Evolutionary conservation across 1,140 invertebrate species (phyloP), one percentile per base, ranked within the genome.

Genomic region (Aporrectodea caliginosa): DNA sequence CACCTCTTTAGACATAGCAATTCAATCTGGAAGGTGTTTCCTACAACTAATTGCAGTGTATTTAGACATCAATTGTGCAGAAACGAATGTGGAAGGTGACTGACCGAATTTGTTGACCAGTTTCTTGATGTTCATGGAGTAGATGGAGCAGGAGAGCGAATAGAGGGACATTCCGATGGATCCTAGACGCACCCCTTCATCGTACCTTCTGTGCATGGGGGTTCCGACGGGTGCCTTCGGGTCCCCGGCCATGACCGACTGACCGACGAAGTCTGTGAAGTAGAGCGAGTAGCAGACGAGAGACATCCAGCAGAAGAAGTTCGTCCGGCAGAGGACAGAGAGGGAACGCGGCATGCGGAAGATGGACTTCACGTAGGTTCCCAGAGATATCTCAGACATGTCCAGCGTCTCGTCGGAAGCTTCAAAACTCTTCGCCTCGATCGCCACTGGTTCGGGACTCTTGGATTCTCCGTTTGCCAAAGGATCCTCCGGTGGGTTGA

Each of bases 91-190:
- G n/a, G n/a, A n/a, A n/a, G n/a, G 6, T 12, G 43, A 85, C 86
- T 88, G 86, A 96, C 95, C 92, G 85, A 94, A 95, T 86, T 90
- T 90, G 83, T 93, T 90, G 70, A 98, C 95, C 1, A 98, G 90
- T 85, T 91, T 93, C 85, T 98, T 95, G 68, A 98, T 97, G 34
- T 93, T 85, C 35, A 94, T 90, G 0, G 96, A 98, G 87, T 98
- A 98, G 83, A 93, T 92, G 1, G 95, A 93, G 86, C 96, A 98
- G 0, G 95, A 96, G 2, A 98, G 85, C 0, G 96, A 98, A 86
- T 98, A 98, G 91, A 98, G 92, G 0, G 95, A 93, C 96, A 98
- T 98, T 69, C 95, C 96, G 92, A 94, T 96, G 83, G 95, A 98
- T 22, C 95, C 96, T 84, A 98, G 95, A 35, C 95, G 90, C 0